Evolutionary conservation across 1,140 invertebrate species (phyloP).

Genomic region (Drosophila setifemur): DNA sequence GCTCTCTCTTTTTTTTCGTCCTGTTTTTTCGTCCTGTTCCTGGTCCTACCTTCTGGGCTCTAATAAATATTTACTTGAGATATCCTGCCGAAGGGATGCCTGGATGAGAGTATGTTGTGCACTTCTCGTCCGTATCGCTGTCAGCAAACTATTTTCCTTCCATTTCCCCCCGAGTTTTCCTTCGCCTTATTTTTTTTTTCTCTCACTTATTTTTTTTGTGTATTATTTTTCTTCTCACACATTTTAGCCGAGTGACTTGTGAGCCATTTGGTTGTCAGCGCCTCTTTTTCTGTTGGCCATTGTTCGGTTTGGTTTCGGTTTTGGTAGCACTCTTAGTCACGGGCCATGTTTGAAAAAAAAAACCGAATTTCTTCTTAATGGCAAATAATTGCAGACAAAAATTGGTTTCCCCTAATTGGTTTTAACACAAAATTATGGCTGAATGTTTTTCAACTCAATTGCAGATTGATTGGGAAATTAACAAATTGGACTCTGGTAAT

Average conservation of each 20-base stretch:
- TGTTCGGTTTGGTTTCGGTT: neutral
- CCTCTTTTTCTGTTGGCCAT: slow-evolving; percentile 8
- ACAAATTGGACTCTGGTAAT: too few relatives aligned
- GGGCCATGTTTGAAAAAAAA: slow-evolving; percentile 4
- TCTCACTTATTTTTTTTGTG: neutral
- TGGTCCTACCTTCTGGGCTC: too few relatives aligned
- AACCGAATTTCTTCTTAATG: slow-evolving; percentile 41
- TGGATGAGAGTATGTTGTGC: slow-evolving; percentile 44
- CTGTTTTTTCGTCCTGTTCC: slow-evolving; percentile 5
- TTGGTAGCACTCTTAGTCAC: slow-evolving; percentile 18
- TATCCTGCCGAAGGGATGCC: slow-evolving; percentile 1
- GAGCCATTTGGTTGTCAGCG: slow-evolving; percentile 32
- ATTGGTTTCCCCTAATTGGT: slow-evolving; percentile 56
- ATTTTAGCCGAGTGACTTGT: slow-evolving; percentile 37
- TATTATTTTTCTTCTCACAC: slow-evolving; percentile 45
- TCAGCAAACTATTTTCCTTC: slow-evolving; percentile 28
- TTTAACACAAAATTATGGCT: too few relatives aligned
- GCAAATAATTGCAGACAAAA: slow-evolving; percentile 69
- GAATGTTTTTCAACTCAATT: slow-evolving; percentile 6
- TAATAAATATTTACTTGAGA: slow-evolving; percentile 72
- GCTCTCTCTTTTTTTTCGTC: slow-evolving; percentile 14
- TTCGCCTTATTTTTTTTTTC: neutral
- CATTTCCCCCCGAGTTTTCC: slow-evolving; percentile 50
- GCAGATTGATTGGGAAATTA: neutral
- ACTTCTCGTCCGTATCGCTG: slow-evolving; percentile 44